A percentile compares a stretch with the other conserved stretches of the same genome.
These are phyloP conservation scores for Gyps fulvus DNA, from an alignment of 2,113 vertebrate species.

Conservation along the genomic window DNA sequence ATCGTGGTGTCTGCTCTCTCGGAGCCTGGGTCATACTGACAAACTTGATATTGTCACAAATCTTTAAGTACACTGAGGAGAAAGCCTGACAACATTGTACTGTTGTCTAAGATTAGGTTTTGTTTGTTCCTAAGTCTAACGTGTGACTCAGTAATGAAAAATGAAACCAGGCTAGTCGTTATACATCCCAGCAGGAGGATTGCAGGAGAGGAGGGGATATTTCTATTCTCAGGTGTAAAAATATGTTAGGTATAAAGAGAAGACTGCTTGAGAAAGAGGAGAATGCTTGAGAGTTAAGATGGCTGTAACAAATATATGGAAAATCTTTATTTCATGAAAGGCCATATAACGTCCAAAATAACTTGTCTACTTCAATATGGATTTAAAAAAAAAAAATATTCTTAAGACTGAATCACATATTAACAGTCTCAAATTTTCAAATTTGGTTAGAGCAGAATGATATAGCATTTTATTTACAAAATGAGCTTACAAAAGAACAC, in stretches of 20 bases:
- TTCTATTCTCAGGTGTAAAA: background rate
- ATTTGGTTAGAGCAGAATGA: background rate
- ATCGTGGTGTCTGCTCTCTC: background rate
- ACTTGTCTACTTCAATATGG: background rate
- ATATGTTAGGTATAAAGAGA: background rate
- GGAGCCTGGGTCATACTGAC: background rate
- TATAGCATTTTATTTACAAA: background rate
- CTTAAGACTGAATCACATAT: background rate
- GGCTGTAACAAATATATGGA: background rate
- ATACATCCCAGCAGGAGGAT: background rate
- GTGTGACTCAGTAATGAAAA: background rate
- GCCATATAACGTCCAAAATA: background rate
- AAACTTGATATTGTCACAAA: background rate
- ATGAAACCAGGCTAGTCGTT: background rate
- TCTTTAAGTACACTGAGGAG: background rate
- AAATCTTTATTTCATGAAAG: background rate
- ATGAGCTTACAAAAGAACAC: background rate
- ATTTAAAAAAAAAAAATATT: background rate
- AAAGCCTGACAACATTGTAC: background rate
- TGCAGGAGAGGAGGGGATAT: background rate
- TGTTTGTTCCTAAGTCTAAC: background rate
- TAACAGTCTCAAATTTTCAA: background rate
- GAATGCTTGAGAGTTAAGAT: background rate
- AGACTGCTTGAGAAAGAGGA: background rate
- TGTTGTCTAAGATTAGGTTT: background rate